Evolutionary conservation across 2,797 vertebrate genomes (phyloP).

Genomic region (Gadopsis marmoratus): DNA sequence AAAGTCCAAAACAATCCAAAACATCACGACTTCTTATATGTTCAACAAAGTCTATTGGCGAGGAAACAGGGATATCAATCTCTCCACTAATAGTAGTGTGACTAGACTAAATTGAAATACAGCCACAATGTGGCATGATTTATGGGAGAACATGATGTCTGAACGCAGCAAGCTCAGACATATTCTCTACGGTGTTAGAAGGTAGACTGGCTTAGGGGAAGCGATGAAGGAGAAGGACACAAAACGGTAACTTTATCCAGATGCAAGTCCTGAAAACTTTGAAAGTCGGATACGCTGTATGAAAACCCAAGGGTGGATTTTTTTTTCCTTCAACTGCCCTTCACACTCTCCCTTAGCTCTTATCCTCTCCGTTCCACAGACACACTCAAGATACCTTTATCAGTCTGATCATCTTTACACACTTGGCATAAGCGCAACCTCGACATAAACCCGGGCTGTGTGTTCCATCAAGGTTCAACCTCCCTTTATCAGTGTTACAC

Average conservation of each 20-base stretch:
- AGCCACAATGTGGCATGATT: slow-evolving; percentile 1
- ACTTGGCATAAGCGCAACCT: not conserved
- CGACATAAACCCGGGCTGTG: not conserved
- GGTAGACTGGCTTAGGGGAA: not conserved
- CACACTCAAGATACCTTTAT: slow-evolving; percentile 13
- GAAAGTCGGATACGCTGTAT: not conserved
- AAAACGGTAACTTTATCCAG: not conserved
- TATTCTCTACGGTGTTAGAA: not conserved
- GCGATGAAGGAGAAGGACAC: not conserved
- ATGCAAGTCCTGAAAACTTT: not conserved
- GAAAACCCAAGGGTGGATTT: not conserved
- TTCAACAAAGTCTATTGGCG: not conserved
- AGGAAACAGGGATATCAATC: not conserved
- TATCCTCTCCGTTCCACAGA: slow-evolving; percentile 14
- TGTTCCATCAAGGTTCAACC: slow-evolving; percentile 25
- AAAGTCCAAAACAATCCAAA: not conserved
- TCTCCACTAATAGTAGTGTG: slow-evolving; percentile 1
- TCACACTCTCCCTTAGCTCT: not conserved
- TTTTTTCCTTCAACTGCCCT: not conserved
- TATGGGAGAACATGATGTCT: slow-evolving; percentile 8
- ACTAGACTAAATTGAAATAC: not conserved
- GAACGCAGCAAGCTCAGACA: slow-evolving; percentile 4
- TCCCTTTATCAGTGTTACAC: slow-evolving; percentile 5
- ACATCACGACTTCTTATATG: not conserved
- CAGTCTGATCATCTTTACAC: slow-evolving; percentile 23